Percentiles rank a stretch among this genome's conserved stretches.
These are phyloP conservation scores for Monopterus albus DNA, from an alignment of 2,113 vertebrate genomes.

Conservation along the genomic window DNA sequence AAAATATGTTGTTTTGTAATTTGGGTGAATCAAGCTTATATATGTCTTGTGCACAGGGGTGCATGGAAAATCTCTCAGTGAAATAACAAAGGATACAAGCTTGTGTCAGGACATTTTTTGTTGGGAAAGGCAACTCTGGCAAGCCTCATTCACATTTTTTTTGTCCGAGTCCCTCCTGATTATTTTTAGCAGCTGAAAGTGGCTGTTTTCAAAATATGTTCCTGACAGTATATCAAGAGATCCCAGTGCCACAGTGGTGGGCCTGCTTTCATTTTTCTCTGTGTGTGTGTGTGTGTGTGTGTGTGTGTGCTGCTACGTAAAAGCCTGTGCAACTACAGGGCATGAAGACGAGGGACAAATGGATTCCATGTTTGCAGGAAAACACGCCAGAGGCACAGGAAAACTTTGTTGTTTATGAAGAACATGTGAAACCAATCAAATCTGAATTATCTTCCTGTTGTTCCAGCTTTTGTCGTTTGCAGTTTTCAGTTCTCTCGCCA, in stretches of 20 bases:
- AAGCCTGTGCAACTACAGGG: slow-evolving; percentile 68
- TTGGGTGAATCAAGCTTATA: slow-evolving; percentile 1
- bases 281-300: slow-evolving; percentile 35
- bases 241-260: slow-evolving; percentile 55
- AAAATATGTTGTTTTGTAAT: neutral
- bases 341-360: slow-evolving; percentile 78
- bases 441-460: slow-evolving; percentile 84
- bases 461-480: slow-evolving; percentile 80
- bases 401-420: slow-evolving; percentile 85
- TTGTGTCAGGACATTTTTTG: slow-evolving; percentile 34
- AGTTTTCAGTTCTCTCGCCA: slow-evolving; percentile 74
- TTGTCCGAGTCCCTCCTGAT: slow-evolving; percentile 42
- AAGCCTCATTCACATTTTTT: slow-evolving; percentile 59
- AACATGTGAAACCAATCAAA: slow-evolving; percentile 87
- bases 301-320: slow-evolving; percentile 48
- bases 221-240: slow-evolving; percentile 67
- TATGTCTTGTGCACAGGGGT: neutral
- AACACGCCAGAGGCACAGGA: slow-evolving; percentile 77
- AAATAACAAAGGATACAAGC: slow-evolving; percentile 1
- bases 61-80: neutral
- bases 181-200: slow-evolving; percentile 76
- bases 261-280: slow-evolving; percentile 46
- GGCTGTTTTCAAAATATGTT: slow-evolving; percentile 70
- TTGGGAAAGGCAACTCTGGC: slow-evolving; percentile 35
- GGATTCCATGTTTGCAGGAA: slow-evolving; percentile 84